A percentile compares a stretch with the other conserved stretches of the same genome.
Evolutionary conservation across 2,113 vertebrate genomes (phyloP).

Genomic region (Labeo rohita): DNA sequence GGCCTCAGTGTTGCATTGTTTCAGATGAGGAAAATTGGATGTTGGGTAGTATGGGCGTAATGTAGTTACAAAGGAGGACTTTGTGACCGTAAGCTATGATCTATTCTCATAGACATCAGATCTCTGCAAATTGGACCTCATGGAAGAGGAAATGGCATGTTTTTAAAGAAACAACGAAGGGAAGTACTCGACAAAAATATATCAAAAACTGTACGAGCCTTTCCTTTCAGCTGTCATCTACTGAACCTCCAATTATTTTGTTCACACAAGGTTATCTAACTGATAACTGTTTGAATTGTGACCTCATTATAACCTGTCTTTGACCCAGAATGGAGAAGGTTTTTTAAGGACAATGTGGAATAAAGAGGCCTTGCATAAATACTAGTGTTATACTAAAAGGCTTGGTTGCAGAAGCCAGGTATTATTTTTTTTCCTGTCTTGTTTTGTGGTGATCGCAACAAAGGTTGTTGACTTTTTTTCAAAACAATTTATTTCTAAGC

Average conservation of each 20-base stretch:
- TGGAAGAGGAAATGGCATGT: slow-evolving; percentile 27
- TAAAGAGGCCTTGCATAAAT: neutral
- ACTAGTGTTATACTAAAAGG: neutral
- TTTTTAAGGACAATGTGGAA: neutral
- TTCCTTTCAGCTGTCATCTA: neutral
- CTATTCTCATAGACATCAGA: slow-evolving; percentile 45
- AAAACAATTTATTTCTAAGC: neutral
- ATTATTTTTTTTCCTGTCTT: neutral
- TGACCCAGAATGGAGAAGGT: neutral
- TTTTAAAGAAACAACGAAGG: slow-evolving; percentile 41
- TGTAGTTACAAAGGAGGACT: slow-evolving; percentile 58
- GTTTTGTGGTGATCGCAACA: neutral
- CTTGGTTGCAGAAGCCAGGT: neutral
- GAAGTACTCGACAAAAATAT: neutral
- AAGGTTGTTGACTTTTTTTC: neutral
- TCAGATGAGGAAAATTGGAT: slow-evolving; percentile 52
- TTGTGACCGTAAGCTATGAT: slow-evolving; percentile 58
- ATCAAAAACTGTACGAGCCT: neutral
- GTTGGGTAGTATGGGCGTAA: slow-evolving; percentile 36
- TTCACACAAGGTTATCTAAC: neutral
- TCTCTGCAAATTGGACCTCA: slow-evolving; percentile 36
- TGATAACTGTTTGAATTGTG: slow-evolving; percentile 14
- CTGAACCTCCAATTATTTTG: neutral
- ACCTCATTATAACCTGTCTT: neutral
- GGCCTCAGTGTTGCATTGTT: slow-evolving; percentile 59